Base-by-base conservation (phyloP, 2,797 vertebrate species). In the Microctenopoma lineatum region DNA sequence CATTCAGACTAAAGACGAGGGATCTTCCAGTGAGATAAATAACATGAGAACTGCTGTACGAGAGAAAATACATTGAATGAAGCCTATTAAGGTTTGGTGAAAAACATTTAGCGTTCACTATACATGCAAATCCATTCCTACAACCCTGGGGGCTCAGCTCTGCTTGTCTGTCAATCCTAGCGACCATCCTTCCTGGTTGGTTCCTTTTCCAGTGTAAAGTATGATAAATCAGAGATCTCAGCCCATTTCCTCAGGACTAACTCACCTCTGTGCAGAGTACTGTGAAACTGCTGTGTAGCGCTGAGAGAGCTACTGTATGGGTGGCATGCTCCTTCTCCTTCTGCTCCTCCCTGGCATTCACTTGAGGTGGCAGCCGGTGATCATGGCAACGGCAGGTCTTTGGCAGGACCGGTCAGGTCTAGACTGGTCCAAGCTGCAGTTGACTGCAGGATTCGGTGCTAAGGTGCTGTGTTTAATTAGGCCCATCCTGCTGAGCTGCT, bases 401-500 rank as follows among this genome's bases (percentile, higher is more conserved):
- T 71, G 78, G 75, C 66, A 13, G 46, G 78, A 56, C 75, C 72
- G 16, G 69, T 80, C 86, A 72, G 79, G 87, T 90, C 86, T 75
- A 79, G 83, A 88, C 79, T 55, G 57, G 88, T 88, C 84, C 74
- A 80, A 73, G 77, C 79, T 82, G 83, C 77, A 73, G 81, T 45
- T 68, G 84, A 73, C 75, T 84, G 76, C 70, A 83, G 84, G 84
- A 78, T 80, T 73, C 64, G 21, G 75, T 68, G 79, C 79, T 81
- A 72, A 88, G 87, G 70, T 67, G 32, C 69, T 78, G 75, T 85
- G 90, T 91, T 93, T 93, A 92, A 93, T 93, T 92, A 92, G 89
- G 79, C 79, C 87, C 77, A 70, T 85, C 89, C 86, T 92, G 89
- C 91, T 90, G 89, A 89, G 90, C 84, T 77, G 85, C 84, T 84